These are phyloP conservation scores for Strigamia transsilvanica DNA, from an alignment of 2,888 invertebrate genomes.

Conservation along the genomic window DNA sequence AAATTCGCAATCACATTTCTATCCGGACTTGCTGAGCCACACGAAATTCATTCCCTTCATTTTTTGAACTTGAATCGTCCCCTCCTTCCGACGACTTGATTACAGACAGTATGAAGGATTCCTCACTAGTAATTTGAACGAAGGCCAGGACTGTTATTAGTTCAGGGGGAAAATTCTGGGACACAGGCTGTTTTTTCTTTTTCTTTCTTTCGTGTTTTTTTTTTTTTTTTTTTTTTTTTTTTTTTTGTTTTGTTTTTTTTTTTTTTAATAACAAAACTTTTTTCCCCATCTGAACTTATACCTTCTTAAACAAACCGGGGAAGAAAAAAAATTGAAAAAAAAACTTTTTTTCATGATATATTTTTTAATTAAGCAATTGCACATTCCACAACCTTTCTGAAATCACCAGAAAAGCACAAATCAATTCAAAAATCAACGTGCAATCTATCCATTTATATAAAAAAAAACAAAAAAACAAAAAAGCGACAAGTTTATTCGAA, in stretches of 20 bases:
- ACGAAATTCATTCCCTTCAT: neutral
- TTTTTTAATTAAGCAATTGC: neutral
- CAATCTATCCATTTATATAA: no score
- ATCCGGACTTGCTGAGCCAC: neutral
- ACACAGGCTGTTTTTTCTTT: constrained; percentile 1
- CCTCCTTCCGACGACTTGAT: constrained; percentile 38
- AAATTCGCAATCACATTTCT: neutral
- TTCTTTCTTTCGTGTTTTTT: neutral
- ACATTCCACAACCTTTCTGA: no score
- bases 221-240: neutral
- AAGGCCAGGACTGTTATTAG: constrained; percentile 35
- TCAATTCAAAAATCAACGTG: no score
- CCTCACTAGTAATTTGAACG: constrained; percentile 38
- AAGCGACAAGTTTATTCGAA: no score
- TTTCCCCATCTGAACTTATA: constrained; percentile 4
- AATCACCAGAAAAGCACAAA: no score
- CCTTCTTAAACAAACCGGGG: neutral
- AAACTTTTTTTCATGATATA: neutral
- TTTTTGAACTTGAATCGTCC: constrained; percentile 2
- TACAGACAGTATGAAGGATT: constrained; percentile 35
- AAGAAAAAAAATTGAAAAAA: no score
- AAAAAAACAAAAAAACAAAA: no score
- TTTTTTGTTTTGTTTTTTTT: neutral
- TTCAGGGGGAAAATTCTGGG: constrained; percentile 38
- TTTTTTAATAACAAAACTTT: neutral